phyloP scores from a whole-genome alignment of 2,888 invertebrate species.

The Protodeltote pygarga region DNA sequence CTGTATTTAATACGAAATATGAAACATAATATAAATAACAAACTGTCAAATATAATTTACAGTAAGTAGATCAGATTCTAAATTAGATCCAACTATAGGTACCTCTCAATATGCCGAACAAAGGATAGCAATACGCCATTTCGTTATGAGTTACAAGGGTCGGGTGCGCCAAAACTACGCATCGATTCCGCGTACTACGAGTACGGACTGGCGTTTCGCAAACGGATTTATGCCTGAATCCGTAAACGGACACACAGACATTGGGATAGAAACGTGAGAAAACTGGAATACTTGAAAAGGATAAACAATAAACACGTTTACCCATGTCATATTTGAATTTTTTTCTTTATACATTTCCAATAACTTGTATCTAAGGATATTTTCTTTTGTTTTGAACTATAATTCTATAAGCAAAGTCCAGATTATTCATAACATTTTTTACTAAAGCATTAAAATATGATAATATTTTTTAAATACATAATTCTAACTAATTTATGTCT shows the following conservation, averaged over 20 bases:
- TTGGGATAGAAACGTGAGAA: conserved; percentile 46
- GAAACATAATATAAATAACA: conserved; percentile 6
- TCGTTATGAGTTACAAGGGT: conserved; percentile 69
- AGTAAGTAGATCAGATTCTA: conserved; percentile 26
- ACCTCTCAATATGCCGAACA: conserved; percentile 52
- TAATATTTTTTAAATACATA: too few relatives aligned
- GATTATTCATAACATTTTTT: too few relatives aligned
- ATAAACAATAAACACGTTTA: conserved; percentile 51
- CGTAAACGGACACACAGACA: conserved; percentile 62
- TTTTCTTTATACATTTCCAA: conserved; percentile 10
- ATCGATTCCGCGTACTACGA: conserved; percentile 64
- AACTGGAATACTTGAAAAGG: conserved; percentile 40
- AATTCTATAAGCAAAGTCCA: background rate
- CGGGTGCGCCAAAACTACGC: conserved; percentile 73
- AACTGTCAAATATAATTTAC: conserved; percentile 22
- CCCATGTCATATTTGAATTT: conserved; percentile 41
- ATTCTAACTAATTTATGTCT: too few relatives aligned
- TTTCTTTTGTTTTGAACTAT: conserved; percentile 7
- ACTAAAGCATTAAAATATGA: too few relatives aligned
- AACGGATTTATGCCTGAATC: conserved; percentile 77
- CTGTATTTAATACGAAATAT: too few relatives aligned
- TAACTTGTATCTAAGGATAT: background rate
- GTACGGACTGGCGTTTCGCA: conserved; percentile 64
- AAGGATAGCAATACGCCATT: conserved; percentile 56
- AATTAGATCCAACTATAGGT: conserved; percentile 39